Evolutionary conservation across 2,888 invertebrate genomes (phyloP), one percentile per base, ranked within the genome.

Genomic region (Mythimna impura): DNA sequence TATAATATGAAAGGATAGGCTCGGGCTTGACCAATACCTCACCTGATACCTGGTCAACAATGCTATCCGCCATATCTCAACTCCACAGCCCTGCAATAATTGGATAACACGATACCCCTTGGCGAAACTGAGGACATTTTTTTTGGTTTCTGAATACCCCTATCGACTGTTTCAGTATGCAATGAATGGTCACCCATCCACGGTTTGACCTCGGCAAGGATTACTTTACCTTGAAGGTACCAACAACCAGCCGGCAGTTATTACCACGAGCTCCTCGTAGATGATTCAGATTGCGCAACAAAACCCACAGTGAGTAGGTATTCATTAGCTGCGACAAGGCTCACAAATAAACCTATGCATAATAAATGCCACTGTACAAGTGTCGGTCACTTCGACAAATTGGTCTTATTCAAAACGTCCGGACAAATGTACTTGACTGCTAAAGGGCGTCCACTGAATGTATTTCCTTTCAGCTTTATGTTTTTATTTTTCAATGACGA

Each of bases 341-440:
- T 83, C 78, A 87, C 87, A 88, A 88, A 90, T 89, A 89, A 89
- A 82, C 81, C 84, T 80, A 88, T 89, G 87, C 87, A 90, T 89
- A 89, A 86, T 87, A 88, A 89, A 89, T 87, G 66, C 50, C 65
- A 71, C 60, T 58, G 72, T 76, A 69, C 68, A 69, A 71, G 80
- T 71, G 25, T 76, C 73, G 71, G 79, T 25, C 57, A 71, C 61
- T 30, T 36, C 22, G 43, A 76, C 63, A 71, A 73, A 82, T 80
- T 54, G 66, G 69, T 70, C 73, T 62, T 76, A 62, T 83, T 77
- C 69, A 77, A 81, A 84, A 70, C 58, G 72, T 54, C 78, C 65
- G 30, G 58, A 68, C 54, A 30, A 57, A 62, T 47, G 55, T 54
- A 72, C 22, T 63, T 22, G 17, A 54, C 30, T 60, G 47, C 62